These are phyloP conservation scores for Channa striata DNA, from an alignment of 2,797 vertebrate genomes.

Conservation along the genomic window DNA sequence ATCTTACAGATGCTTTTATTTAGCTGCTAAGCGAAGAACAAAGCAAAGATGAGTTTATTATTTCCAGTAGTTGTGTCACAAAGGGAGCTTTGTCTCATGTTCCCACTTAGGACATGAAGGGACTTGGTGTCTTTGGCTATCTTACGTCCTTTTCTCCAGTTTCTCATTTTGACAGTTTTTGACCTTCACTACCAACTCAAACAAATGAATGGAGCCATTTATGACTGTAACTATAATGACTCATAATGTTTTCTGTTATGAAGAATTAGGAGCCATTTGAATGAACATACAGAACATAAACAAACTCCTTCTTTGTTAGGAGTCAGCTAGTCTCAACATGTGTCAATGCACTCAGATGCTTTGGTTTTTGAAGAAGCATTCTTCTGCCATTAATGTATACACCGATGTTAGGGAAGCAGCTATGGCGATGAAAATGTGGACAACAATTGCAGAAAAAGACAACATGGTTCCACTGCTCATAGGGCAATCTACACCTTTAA, in stretches of 20 bases:
- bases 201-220: background rate
- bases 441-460: background rate
- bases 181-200: slow-evolving; percentile 12
- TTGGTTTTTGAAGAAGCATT: background rate
- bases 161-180: slow-evolving; percentile 31
- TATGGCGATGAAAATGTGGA: background rate
- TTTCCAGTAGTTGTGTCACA: slow-evolving; percentile 33
- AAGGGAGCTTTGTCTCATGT: slow-evolving; percentile 56
- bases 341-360: background rate
- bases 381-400: background rate
- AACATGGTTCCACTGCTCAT: background rate
- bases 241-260: no score
- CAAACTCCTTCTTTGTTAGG: no score
- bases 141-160: slow-evolving; percentile 4
- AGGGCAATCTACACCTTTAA: background rate
- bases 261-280: no score
- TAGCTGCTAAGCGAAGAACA: slow-evolving; percentile 20
- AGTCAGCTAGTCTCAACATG: slow-evolving; percentile 35
- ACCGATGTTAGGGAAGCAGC: background rate
- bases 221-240: background rate
- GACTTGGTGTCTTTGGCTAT: slow-evolving; percentile 15
- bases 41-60: slow-evolving; percentile 50
- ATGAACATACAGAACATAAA: background rate
- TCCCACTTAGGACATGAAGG: slow-evolving; percentile 33
- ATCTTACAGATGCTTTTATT: slow-evolving; percentile 6